These are phyloP conservation scores for Chironomus striatipennis DNA, from an alignment of 1,140 invertebrate species.

Conservation along the genomic window DNA sequence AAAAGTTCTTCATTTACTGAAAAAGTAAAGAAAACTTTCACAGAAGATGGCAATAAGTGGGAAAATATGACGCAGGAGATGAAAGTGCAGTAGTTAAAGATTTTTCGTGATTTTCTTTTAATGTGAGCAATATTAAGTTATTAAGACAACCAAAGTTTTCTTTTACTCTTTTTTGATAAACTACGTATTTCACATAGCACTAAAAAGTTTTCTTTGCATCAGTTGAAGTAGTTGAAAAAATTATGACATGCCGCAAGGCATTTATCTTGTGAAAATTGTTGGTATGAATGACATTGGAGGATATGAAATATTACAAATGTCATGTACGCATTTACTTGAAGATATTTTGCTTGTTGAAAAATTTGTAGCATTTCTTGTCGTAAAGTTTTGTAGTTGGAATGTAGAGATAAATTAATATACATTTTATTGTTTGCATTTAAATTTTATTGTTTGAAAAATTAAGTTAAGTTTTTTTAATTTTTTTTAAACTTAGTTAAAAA, in stretches of 20 bases:
- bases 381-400: no score
- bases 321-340: neutral
- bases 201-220: no score
- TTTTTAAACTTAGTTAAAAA: neutral
- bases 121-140: constrained; percentile 13
- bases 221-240: neutral
- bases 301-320: neutral
- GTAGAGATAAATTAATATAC: no score
- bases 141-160: neutral
- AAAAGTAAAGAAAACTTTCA: neutral
- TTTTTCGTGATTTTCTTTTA: neutral
- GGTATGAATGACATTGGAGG: neutral
- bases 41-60: neutral
- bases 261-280: neutral
- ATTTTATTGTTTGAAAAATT: neutral
- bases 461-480: neutral
- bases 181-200: neutral
- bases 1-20: neutral
- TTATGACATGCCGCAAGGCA: neutral
- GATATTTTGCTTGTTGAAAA: no score
- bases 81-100: neutral
- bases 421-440: neutral
- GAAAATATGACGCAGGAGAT: neutral
- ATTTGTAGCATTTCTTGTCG: no score
- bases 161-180: neutral